Evolutionary conservation across 1,140 invertebrate genomes (phyloP).

Genomic region (Acromyrmex heyeri): DNA sequence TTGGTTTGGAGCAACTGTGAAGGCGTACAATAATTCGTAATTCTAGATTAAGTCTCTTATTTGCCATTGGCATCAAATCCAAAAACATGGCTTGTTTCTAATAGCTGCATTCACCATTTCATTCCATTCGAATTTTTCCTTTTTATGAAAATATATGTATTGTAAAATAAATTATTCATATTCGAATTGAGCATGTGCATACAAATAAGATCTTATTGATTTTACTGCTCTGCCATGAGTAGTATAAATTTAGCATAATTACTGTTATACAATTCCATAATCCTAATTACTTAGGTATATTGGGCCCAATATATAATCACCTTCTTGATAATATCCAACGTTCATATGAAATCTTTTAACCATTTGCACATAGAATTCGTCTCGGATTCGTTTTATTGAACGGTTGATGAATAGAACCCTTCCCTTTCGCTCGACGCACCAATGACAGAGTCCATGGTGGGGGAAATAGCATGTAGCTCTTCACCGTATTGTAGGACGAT

Average conservation of each 20-base stretch:
- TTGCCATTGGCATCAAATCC: background rate
- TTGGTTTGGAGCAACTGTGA: background rate
- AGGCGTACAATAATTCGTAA: background rate
- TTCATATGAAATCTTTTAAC: background rate
- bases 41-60: background rate
- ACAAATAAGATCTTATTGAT: background rate
- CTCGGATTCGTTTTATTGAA: conserved; percentile 47
- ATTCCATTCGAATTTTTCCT: background rate
- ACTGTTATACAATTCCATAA: background rate
- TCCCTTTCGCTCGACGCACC: conserved; percentile 27
- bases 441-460: conserved; percentile 18
- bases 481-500: conserved; percentile 8
- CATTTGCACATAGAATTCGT: background rate
- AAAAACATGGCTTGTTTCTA: background rate
- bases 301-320: background rate
- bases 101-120: background rate
- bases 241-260: background rate
- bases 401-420: conserved; percentile 48
- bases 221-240: background rate
- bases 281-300: background rate
- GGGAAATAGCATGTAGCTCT: background rate
- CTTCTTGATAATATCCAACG: background rate
- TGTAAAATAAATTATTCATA: background rate
- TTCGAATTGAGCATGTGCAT: background rate
- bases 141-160: background rate